Conservation (phyloP, 2,113 vertebrate species). For the Syngnathus scovelli region DNA sequence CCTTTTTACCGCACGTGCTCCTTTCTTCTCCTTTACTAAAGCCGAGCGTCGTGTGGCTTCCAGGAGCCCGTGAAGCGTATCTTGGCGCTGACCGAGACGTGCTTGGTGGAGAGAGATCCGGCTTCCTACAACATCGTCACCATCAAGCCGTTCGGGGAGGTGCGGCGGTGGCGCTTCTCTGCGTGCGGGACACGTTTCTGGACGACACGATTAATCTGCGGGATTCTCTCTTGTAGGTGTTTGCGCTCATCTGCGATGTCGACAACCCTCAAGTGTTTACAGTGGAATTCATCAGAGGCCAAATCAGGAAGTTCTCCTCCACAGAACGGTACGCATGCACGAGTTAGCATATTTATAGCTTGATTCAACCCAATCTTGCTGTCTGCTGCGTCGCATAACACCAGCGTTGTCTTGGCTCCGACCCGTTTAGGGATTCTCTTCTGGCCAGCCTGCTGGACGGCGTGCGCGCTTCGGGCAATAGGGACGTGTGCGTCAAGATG, state of each 20-base stretch:
- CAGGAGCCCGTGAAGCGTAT: constrained; percentile 92
- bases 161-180: constrained; percentile 29
- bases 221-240: constrained; percentile 74
- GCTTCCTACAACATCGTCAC: constrained; percentile 97
- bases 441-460: constrained; percentile 94
- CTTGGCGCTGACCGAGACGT: constrained; percentile 92
- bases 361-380: too few relatives aligned
- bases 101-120: constrained; percentile 92
- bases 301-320: constrained; percentile 91
- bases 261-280: constrained; percentile 97
- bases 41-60: background rate
- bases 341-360: background rate
- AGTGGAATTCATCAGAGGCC: constrained; percentile 94
- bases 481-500: constrained; percentile 98
- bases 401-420: background rate
- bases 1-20: background rate
- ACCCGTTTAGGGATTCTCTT: constrained; percentile 81
- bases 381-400: too few relatives aligned
- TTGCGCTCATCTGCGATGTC: constrained; percentile 90
- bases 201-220: background rate
- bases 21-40: background rate
- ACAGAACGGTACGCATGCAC: constrained; percentile 83
- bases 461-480: constrained; percentile 93
- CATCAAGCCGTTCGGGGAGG: constrained; percentile 93
- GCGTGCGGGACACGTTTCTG: too few relatives aligned